Percentiles rank a stretch among this genome's conserved stretches.
These are phyloP conservation scores for Xiphophorus hellerii DNA, from an alignment of 2,113 vertebrate species.

Conservation along the genomic window DNA sequence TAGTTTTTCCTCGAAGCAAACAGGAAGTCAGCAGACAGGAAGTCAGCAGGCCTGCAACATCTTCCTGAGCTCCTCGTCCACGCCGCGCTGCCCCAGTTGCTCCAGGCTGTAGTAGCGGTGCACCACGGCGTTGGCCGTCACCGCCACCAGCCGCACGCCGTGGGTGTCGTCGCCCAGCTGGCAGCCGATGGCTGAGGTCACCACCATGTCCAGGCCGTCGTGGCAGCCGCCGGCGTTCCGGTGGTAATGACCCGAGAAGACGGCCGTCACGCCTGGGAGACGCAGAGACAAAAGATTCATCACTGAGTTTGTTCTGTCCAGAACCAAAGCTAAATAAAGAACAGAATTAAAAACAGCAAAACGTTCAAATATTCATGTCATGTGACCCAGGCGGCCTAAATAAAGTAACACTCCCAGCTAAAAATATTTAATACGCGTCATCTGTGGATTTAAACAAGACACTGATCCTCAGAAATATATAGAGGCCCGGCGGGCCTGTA, in stretches of 20 bases:
- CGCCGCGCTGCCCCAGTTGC: slow-evolving; percentile 78
- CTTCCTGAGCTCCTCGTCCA: slow-evolving; percentile 84
- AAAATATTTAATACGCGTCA: neutral
- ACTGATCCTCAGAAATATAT: neutral
- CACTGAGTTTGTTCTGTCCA: too few relatives aligned
- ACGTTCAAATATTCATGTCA: neutral
- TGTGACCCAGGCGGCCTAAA: neutral
- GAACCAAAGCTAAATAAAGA: neutral
- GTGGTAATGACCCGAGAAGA: slow-evolving; percentile 96
- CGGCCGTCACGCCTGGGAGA: slow-evolving; percentile 86
- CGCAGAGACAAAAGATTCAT: neutral
- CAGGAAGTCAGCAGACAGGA: too few relatives aligned
- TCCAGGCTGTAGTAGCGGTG: slow-evolving; percentile 90
- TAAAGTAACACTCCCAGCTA: neutral
- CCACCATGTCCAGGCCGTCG: slow-evolving; percentile 90
- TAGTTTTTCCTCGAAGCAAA: too few relatives aligned
- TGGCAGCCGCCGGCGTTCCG: slow-evolving; percentile 90
- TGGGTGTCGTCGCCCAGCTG: slow-evolving; percentile 90
- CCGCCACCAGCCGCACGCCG: slow-evolving; percentile 88
- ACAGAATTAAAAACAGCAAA: too few relatives aligned
- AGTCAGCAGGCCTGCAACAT: slow-evolving; percentile 69
- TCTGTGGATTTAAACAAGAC: neutral
- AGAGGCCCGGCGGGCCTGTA: too few relatives aligned
- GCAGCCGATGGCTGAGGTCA: slow-evolving; percentile 95
- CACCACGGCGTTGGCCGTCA: slow-evolving; percentile 84